These are phyloP conservation scores for Theristicus caerulescens DNA, from an alignment of 2,113 vertebrate genomes.

Conservation along the genomic window DNA sequence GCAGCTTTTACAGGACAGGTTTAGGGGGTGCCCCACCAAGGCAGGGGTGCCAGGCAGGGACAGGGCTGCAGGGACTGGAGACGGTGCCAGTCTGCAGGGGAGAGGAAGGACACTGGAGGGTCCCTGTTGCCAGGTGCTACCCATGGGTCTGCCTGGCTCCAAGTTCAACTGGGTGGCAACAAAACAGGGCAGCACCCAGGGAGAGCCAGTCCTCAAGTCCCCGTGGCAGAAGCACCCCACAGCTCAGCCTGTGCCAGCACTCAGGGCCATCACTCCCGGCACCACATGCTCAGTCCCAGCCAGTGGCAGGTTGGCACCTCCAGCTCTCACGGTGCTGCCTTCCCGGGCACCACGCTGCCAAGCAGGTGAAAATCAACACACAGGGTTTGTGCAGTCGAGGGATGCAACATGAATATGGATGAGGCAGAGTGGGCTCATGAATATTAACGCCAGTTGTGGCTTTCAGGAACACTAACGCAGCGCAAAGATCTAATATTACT, in stretches of 20 bases:
- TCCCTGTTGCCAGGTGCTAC: not conserved
- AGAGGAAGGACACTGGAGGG: not conserved
- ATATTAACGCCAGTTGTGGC: constrained; percentile 67
- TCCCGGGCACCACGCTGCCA: not conserved
- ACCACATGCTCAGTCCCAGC: not conserved
- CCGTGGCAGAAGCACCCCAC: not conserved
- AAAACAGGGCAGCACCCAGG: not conserved
- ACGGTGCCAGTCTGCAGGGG: not conserved
- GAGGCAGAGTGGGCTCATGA: constrained; percentile 51
- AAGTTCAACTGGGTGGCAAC: not conserved
- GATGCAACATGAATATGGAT: constrained; percentile 62
- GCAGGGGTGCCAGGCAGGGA: not conserved
- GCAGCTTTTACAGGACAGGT: not conserved
- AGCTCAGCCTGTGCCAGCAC: not conserved
- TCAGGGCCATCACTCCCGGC: not conserved
- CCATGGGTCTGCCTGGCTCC: not conserved
- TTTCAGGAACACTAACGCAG: constrained; percentile 62
- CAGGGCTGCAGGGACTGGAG: not conserved
- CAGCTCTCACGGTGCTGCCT: not conserved
- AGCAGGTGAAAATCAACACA: not conserved
- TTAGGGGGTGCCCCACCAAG: not conserved
- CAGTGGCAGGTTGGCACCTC: not conserved
- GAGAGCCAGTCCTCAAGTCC: not conserved
- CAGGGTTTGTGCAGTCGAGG: not conserved
- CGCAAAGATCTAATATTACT: constrained; percentile 61